phyloP scores from a whole-genome alignment of 2,113 vertebrate genomes.

The Tragelaphus strepsiceros region DNA sequence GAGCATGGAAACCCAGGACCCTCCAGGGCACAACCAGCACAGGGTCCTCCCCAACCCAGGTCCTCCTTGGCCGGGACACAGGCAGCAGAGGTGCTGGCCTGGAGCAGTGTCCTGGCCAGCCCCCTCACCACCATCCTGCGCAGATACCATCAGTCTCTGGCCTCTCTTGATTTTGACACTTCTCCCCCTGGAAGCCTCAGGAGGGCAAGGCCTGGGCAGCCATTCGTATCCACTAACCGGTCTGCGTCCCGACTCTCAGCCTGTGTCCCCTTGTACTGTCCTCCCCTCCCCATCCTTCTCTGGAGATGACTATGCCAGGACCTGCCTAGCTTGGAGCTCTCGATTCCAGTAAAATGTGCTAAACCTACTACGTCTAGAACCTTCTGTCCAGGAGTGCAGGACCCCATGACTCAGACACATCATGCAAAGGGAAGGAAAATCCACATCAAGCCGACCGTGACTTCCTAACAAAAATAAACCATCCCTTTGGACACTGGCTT shows the following conservation, averaged over 20 bases:
- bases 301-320: background rate
- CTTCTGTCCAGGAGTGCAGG: background rate
- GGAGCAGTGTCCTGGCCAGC: background rate
- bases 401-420: background rate
- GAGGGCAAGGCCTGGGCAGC: too few species aligned
- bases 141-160: background rate
- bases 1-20: background rate
- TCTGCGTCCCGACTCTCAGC: background rate
- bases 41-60: background rate
- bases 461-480: background rate
- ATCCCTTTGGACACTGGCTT: fast-evolving
- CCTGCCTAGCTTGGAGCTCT: background rate
- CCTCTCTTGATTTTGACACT: too few species aligned
- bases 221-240: background rate
- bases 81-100: background rate
- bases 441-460: fast-evolving
- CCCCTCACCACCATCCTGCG: fast-evolving
- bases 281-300: background rate
- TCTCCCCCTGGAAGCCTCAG: background rate
- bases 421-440: background rate
- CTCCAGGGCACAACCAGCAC: fast-evolving
- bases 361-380: fast-evolving
- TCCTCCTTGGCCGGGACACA: background rate
- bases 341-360: fast-evolving
- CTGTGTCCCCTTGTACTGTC: fast-evolving